Evolutionary conservation across 2,888 invertebrate species (phyloP).

Genomic region (Andrena bucephala): DNA sequence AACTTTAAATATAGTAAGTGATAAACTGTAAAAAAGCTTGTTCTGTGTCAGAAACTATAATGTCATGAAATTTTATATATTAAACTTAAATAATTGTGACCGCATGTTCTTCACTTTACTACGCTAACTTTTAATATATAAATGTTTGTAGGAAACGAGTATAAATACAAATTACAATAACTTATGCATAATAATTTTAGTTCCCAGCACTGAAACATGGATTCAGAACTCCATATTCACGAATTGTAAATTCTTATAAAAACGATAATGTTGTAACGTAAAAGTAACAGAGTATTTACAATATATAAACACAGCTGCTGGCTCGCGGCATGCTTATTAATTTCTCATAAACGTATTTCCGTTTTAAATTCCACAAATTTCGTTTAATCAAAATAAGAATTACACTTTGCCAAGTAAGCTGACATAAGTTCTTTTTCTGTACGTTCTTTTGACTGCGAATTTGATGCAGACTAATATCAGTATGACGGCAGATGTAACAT

Average conservation of each 20-base stretch:
- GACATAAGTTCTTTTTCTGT: slow-evolving; percentile 88
- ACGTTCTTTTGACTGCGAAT: slow-evolving; percentile 90
- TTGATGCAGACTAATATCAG: slow-evolving; percentile 91
- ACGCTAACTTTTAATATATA: slow-evolving; percentile 29
- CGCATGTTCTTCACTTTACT: background rate
- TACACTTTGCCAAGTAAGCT: slow-evolving; percentile 61
- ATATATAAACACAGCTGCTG: slow-evolving; percentile 29
- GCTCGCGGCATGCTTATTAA: slow-evolving; percentile 1
- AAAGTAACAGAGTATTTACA: slow-evolving; percentile 45
- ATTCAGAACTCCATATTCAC: slow-evolving; percentile 11
- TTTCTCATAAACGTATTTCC: slow-evolving; percentile 1
- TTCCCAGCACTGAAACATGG: slow-evolving; percentile 3
- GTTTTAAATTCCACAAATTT: slow-evolving; percentile 9
- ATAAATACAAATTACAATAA: slow-evolving; percentile 15
- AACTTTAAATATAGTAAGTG: slow-evolving; percentile 15
- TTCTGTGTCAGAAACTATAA: background rate
- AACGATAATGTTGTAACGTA: slow-evolving; percentile 4
- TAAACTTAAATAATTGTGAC: slow-evolving; percentile 32
- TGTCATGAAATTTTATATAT: slow-evolving; percentile 27
- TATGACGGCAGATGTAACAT: slow-evolving; percentile 90
- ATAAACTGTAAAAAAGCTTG: slow-evolving; percentile 2
- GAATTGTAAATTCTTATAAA: slow-evolving; percentile 11
- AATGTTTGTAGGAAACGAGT: slow-evolving; percentile 25
- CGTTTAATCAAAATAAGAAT: slow-evolving; percentile 39
- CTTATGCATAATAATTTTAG: slow-evolving; percentile 18